A percentile compares a stretch with the other conserved stretches of the same genome.
Evolutionary conservation across 2,888 invertebrate species (phyloP).

Genomic region (Ecdyonurus torrentis): DNA sequence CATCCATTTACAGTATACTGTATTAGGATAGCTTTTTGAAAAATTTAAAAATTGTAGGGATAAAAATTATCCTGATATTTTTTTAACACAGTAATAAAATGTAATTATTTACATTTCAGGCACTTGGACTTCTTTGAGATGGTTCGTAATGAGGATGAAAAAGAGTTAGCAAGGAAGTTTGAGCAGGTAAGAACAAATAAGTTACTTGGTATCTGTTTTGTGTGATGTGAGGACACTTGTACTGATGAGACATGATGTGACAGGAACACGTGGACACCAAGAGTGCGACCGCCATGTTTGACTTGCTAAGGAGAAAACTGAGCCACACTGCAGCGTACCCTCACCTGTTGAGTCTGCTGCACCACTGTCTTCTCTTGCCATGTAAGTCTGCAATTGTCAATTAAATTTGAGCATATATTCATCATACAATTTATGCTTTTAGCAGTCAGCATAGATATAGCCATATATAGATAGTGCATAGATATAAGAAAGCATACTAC

Average conservation of each 20-base stretch:
- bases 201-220: not conserved
- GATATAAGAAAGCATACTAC: no score
- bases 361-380: conserved; percentile 74
- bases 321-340: conserved; percentile 87
- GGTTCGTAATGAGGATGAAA: conserved; percentile 92
- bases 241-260: conserved; percentile 29
- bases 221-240: conserved; percentile 61
- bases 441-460: no score
- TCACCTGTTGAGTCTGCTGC: conserved; percentile 75
- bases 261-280: conserved; percentile 82
- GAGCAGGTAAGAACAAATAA: conserved; percentile 39
- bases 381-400: conserved; percentile 32
- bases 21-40: no score
- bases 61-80: no score
- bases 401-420: not conserved
- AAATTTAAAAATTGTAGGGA: no score
- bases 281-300: conserved; percentile 86
- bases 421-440: not conserved
- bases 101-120: conserved; percentile 32
- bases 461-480: no score
- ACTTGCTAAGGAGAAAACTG: conserved; percentile 68
- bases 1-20: no score
- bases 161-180: conserved; percentile 77
- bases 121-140: conserved; percentile 99
- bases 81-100: no score